Percentiles rank a stretch among this genome's conserved stretches.
Conservation (phyloP, 2,113 vertebrate species). For the Panthera tigris region DNA sequence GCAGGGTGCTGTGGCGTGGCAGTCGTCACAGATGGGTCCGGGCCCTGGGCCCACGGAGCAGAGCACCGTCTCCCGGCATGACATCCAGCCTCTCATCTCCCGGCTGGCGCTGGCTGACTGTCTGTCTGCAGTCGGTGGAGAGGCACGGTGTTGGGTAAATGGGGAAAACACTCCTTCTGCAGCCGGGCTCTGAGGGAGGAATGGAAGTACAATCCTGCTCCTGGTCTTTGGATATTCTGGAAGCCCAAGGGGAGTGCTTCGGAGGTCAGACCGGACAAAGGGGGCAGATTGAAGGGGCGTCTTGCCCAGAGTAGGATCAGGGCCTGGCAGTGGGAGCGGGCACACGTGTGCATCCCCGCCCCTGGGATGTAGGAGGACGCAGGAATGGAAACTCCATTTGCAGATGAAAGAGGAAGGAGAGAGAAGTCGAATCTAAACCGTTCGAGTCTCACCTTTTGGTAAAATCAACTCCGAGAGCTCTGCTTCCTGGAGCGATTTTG, state of each 20-base stretch:
- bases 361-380: not conserved
- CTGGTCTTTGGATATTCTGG: slow-evolving; percentile 1
- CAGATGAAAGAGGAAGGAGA: slow-evolving; percentile 43
- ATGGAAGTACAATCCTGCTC: not conserved
- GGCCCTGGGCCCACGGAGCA: not conserved
- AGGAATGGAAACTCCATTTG: slow-evolving; percentile 52
- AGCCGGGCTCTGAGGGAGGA: not conserved
- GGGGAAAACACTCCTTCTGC: slow-evolving; percentile 53
- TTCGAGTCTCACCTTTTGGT: not conserved
- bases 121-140: slow-evolving; percentile 14
- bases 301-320: not conserved
- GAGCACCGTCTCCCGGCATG: not conserved
- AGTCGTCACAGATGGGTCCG: not conserved
- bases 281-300: not conserved
- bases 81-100: not conserved
- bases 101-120: not conserved
- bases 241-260: slow-evolving; percentile 44
- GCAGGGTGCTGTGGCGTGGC: not conserved
- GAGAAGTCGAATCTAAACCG: not conserved
- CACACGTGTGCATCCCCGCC: not conserved
- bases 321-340: not conserved
- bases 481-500: not conserved
- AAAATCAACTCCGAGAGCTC: not conserved
- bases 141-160: slow-evolving; percentile 56
- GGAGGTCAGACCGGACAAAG: slow-evolving; percentile 37